These are phyloP conservation scores for Fulica atra DNA, from an alignment of 2,113 vertebrate species.

Conservation along the genomic window DNA sequence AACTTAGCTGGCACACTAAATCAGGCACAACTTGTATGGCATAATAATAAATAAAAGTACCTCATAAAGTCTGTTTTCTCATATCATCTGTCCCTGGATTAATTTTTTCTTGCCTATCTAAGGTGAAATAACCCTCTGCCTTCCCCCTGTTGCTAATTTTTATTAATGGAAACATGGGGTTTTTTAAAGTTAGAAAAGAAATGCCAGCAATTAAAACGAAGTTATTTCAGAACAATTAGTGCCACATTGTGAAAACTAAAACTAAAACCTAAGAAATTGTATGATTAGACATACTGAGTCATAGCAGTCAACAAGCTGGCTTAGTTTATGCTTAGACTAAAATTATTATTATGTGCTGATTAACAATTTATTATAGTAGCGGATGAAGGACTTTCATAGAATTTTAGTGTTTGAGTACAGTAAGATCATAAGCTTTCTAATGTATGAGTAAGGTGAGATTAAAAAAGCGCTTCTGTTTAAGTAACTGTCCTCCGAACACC, in stretches of 20 bases:
- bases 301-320: background rate
- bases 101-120: background rate
- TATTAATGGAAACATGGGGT: background rate
- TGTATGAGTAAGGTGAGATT: background rate
- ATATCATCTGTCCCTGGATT: background rate
- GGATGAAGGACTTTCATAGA: background rate
- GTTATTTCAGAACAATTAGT: background rate
- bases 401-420: background rate
- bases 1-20: background rate
- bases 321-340: background rate
- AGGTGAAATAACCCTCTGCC: background rate
- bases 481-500: conserved; percentile 3
- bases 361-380: background rate
- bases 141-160: background rate
- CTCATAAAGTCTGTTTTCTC: background rate
- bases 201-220: background rate
- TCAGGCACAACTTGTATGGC: background rate
- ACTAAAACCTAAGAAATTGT: conserved; percentile 1
- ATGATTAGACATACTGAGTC: background rate
- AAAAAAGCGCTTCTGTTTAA: background rate
- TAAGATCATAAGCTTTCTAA: background rate
- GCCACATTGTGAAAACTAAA: background rate
- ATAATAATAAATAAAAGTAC: background rate
- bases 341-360: background rate
- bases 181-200: background rate